Evolutionary conservation across 2,888 invertebrate species (phyloP).

Genomic region (Lucinisca nassula): DNA sequence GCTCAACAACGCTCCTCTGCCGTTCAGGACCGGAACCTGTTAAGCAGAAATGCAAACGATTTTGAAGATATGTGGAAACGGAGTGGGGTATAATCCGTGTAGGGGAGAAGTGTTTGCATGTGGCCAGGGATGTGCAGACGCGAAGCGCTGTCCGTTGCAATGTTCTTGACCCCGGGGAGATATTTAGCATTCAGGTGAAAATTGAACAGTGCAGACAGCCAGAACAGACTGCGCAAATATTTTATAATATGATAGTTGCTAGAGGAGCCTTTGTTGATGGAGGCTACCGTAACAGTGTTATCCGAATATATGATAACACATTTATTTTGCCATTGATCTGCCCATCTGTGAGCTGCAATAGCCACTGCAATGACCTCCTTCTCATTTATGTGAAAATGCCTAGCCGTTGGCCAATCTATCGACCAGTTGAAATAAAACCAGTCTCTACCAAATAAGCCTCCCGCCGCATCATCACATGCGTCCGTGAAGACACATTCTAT

Average conservation of each 20-base stretch:
- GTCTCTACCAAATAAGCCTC: too few relatives aligned
- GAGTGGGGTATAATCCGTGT: not conserved
- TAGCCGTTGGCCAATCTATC: too few relatives aligned
- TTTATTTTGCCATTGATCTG: not conserved
- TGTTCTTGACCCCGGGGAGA: not conserved
- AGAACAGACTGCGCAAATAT: not conserved
- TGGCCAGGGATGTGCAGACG: not conserved
- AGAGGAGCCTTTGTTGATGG: not conserved
- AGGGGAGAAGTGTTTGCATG: not conserved
- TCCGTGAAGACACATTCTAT: too few relatives aligned
- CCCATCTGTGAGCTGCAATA: not conserved
- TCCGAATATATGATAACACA: not conserved
- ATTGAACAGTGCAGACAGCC: not conserved
- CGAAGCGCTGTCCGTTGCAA: not conserved
- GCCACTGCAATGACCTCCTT: too few relatives aligned
- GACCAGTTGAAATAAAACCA: too few relatives aligned
- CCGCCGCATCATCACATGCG: too few relatives aligned
- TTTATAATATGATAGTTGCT: not conserved
- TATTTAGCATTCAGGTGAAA: too few relatives aligned
- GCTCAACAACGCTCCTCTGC: too few relatives aligned
- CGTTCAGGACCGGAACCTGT: not conserved
- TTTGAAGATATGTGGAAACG: not conserved
- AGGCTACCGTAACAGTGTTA: not conserved
- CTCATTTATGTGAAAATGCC: too few relatives aligned
- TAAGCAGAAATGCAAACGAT: not conserved